These are phyloP conservation scores for Pemphredon lugubris DNA, from an alignment of 2,888 invertebrate species.

Conservation along the genomic window DNA sequence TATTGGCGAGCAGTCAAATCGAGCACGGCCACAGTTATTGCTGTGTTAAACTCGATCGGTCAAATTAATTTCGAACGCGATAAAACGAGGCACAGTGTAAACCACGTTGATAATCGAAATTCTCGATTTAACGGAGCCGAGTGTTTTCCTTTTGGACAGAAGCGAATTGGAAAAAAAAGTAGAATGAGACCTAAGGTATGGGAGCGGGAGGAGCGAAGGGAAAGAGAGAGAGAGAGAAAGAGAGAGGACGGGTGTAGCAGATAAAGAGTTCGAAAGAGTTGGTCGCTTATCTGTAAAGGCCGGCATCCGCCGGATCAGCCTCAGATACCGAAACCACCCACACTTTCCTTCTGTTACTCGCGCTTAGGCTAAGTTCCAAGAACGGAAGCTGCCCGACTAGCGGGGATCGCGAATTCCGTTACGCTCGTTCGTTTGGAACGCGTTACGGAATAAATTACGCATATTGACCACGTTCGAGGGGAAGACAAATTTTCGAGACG, in stretches of 20 bases:
- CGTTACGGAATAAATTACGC: neutral
- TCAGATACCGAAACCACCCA: conserved; percentile 78
- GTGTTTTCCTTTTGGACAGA: neutral
- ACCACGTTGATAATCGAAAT: no score
- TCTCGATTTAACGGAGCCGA: no score
- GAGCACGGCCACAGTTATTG: no score
- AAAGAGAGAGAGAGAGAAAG: conserved; percentile 48
- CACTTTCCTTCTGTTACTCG: conserved; percentile 77
- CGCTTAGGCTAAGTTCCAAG: conserved; percentile 61
- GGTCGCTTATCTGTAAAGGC: conserved; percentile 74
- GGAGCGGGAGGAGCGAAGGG: conserved; percentile 25
- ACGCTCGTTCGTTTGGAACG: neutral
- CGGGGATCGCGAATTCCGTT: conserved; percentile 47
- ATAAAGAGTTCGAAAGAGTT: conserved; percentile 79
- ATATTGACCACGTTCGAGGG: neutral
- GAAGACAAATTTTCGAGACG: no score
- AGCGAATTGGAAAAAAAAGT: conserved; percentile 51
- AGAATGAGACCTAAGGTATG: conserved; percentile 36
- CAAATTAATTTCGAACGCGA: no score
- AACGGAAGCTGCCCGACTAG: conserved; percentile 55
- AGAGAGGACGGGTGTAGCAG: conserved; percentile 62
- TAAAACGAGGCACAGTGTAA: no score
- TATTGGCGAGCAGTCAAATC: no score
- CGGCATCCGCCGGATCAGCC: conserved; percentile 81
- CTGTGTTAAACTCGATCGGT: no score